phyloP scores from a whole-genome alignment of 2,113 vertebrate genomes.

The Microcebus griseorufus region DNA sequence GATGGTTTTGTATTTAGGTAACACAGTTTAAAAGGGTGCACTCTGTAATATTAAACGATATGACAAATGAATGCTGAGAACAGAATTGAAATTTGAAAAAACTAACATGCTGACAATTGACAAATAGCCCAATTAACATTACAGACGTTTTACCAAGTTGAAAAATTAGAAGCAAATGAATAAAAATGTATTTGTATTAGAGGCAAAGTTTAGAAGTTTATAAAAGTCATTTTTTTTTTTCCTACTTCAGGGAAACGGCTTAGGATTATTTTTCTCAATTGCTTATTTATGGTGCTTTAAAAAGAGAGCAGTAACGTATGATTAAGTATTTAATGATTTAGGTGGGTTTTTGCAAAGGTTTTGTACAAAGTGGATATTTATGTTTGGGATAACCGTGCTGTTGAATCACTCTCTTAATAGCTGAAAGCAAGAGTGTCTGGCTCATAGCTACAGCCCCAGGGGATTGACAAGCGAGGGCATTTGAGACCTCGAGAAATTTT shows the following conservation, averaged over 20 bases:
- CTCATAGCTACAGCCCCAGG: not conserved
- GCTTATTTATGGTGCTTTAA: conserved; percentile 48
- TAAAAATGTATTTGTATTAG: conserved; percentile 54
- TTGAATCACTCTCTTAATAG: not conserved
- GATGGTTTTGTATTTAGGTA: conserved; percentile 70
- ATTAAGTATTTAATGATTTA: conserved; percentile 10
- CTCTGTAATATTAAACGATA: conserved; percentile 76
- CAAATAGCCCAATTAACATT: conserved; percentile 65
- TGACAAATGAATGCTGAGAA: conserved; percentile 77
- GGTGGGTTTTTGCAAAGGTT: not conserved
- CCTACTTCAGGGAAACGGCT: conserved; percentile 30
- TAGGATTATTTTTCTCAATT: conserved; percentile 66
- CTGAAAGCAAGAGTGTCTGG: not conserved
- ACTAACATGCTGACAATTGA: conserved; percentile 68
- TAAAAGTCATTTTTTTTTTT: not conserved
- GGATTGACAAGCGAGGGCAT: not conserved
- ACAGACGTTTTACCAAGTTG: conserved; percentile 56
- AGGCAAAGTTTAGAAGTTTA: conserved; percentile 59
- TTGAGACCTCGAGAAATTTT: not conserved
- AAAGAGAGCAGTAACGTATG: not conserved
- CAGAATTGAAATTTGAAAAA: conserved; percentile 61
- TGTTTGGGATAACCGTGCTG: not conserved
- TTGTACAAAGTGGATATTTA: not conserved
- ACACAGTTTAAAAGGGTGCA: conserved; percentile 75
- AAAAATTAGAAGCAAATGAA: conserved; percentile 64